These are phyloP conservation scores for Lophochroa leadbeateri DNA, from an alignment of 2,113 vertebrate species.

Conservation along the genomic window DNA sequence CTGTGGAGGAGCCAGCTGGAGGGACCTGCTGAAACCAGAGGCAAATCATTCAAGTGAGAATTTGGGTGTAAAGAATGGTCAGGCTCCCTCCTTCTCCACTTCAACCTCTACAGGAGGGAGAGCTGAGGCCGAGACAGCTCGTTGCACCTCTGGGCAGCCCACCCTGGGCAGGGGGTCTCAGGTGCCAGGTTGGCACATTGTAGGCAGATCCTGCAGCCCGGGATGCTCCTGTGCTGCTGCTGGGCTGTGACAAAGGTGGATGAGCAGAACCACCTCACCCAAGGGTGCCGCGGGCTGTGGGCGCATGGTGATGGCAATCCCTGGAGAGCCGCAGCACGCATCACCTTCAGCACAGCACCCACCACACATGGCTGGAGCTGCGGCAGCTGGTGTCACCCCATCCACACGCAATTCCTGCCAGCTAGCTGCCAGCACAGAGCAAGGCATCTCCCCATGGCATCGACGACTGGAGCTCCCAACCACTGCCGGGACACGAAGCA, in stretches of 20 bases:
- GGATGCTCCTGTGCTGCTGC: rapidly evolving
- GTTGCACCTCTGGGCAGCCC: not conserved
- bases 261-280: not conserved
- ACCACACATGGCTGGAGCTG: rapidly evolving
- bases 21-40: too few relatives aligned
- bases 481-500: not conserved
- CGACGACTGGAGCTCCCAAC: rapidly evolving
- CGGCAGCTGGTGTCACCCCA: rapidly evolving
- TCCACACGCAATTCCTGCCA: rapidly evolving
- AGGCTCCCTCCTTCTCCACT: not conserved
- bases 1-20: too few relatives aligned
- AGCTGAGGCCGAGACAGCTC: not conserved
- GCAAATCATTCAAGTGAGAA: too few relatives aligned
- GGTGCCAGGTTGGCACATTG: too few relatives aligned
- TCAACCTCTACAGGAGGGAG: not conserved
- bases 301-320: rapidly evolving
- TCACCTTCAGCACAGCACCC: rapidly evolving
- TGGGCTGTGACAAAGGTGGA: rapidly evolving
- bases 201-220: rapidly evolving
- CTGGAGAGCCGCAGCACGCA: rapidly evolving
- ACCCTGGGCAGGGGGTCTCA: not conserved
- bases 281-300: not conserved
- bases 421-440: not conserved
- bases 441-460: rapidly evolving
- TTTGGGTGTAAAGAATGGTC: too few relatives aligned